Base-by-base conservation (phyloP, 2,797 vertebrate genomes). In the Ispidina picta region DNA sequence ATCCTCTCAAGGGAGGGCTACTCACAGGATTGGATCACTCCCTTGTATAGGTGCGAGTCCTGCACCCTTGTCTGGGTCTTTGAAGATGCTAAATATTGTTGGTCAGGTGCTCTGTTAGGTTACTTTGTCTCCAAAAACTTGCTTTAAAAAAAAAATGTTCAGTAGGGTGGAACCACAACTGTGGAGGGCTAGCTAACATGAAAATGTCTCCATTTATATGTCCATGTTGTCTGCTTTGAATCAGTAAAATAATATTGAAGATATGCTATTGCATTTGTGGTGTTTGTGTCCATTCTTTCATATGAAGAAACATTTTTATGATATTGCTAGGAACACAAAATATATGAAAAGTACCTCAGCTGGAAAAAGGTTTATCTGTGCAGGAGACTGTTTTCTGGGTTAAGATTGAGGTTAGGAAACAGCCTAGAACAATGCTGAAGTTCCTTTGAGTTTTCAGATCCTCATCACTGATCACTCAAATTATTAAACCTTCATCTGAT, bases 181-280 rank as follows among this genome's bases (percentile, higher is more conserved):
- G 2, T 12, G 12, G 63, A 72, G 39, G 15, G 20, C 59, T 72
- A 77, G 11, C n/a, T 74, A 10, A 66, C 28, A 4, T 59, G 31
- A 78, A 74, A 85, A 58, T 70, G 4, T 51, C 15, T 66, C 2
- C 4, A 2, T 86, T 76, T 83, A 8, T 46, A 15, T 78, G 65
- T 72, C 44, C 44, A 11, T 80, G 17, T 25, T 85, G 37, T 79
- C 48, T 75, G 43, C 29, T 74, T 83, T 52, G n/a, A 75, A 54
- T 49, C 62, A 81, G 79, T 90, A 88, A 94, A 91, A 81, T 35
- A 65, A 28, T 78, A 29, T 29, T 28, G 23, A 89, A 92, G 66
- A 79, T 43, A 15, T 28, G 62, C 39, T 58, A 7, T 48, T 73
- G 29, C 29, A 44, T 75, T 35, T 9, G 19, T 76, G 33, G n/a